Conservation (phyloP, 2,113 vertebrate genomes). For the Plestiodon gilberti region DNA sequence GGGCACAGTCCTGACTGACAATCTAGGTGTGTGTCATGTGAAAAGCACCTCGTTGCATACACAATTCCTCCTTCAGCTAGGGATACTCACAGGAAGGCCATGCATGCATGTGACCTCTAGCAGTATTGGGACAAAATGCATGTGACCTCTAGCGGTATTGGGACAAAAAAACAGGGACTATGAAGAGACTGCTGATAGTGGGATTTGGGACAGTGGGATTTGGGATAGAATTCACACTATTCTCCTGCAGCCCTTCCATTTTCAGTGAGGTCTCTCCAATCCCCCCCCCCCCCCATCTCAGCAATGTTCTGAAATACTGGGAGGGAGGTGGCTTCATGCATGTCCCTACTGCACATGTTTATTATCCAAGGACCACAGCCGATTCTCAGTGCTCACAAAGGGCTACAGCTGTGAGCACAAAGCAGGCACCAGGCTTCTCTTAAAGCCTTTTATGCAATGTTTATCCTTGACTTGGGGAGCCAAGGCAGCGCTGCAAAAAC, state of each 20-base stretch:
- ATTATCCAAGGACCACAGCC: slow-evolving; percentile 28
- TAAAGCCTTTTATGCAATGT: background rate
- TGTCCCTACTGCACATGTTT: background rate
- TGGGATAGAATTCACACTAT: background rate
- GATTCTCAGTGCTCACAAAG: slow-evolving; percentile 34
- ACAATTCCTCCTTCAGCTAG: background rate
- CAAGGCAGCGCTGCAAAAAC: background rate
- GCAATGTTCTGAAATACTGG: slow-evolving; percentile 24
- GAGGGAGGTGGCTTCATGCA: too few species aligned
- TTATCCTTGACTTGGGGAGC: background rate
- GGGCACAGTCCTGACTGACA: background rate
- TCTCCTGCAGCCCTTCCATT: background rate
- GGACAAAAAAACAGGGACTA: background rate
- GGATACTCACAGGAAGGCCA: background rate
- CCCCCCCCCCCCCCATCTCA: background rate
- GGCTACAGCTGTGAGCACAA: background rate
- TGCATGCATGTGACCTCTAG: background rate
- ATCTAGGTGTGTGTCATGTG: too few species aligned
- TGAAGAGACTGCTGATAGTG: too few species aligned
- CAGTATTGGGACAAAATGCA: background rate
- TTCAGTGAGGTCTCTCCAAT: background rate
- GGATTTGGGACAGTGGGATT: too few species aligned
- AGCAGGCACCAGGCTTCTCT: background rate
- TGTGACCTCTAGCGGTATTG: background rate
- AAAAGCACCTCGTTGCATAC: background rate